These are phyloP conservation scores for Clistopyga incitator DNA, from an alignment of 2,888 invertebrate genomes.

Conservation along the genomic window DNA sequence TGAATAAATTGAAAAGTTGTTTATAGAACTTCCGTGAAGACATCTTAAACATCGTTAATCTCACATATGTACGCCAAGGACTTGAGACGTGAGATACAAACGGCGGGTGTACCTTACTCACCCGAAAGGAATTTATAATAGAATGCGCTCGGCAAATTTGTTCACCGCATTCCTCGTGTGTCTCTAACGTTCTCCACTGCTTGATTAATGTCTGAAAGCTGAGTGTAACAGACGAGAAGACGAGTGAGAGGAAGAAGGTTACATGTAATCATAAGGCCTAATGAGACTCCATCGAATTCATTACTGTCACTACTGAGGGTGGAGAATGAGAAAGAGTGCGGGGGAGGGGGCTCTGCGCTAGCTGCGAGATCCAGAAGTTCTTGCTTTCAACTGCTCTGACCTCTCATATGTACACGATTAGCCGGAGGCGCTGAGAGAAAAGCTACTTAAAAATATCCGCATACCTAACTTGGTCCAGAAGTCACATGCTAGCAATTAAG, in stretches of 20 bases:
- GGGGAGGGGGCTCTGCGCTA: constrained; percentile 1
- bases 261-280: constrained; percentile 70
- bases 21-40: constrained; percentile 16
- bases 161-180: constrained; percentile 67
- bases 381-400: constrained; percentile 2
- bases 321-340: constrained; percentile 3
- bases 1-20: neutral
- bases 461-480: constrained; percentile 4
- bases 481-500: constrained; percentile 16
- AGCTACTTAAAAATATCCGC: constrained; percentile 20
- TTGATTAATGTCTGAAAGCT: constrained; percentile 72
- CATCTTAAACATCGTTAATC: constrained; percentile 43
- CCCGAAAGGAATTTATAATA: constrained; percentile 70
- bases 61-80: constrained; percentile 48
- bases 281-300: constrained; percentile 66
- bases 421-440: neutral
- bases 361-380: constrained; percentile 32
- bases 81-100: constrained; percentile 47
- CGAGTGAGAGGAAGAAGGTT: constrained; percentile 60
- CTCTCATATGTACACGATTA: constrained; percentile 6
- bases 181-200: constrained; percentile 47
- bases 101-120: constrained; percentile 68
- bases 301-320: constrained; percentile 45
- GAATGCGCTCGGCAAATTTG: constrained; percentile 74
- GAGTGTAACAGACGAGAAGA: constrained; percentile 10